phyloP scores from a whole-genome alignment of 2,113 vertebrate genomes.

The Phalacrocorax carbo region DNA sequence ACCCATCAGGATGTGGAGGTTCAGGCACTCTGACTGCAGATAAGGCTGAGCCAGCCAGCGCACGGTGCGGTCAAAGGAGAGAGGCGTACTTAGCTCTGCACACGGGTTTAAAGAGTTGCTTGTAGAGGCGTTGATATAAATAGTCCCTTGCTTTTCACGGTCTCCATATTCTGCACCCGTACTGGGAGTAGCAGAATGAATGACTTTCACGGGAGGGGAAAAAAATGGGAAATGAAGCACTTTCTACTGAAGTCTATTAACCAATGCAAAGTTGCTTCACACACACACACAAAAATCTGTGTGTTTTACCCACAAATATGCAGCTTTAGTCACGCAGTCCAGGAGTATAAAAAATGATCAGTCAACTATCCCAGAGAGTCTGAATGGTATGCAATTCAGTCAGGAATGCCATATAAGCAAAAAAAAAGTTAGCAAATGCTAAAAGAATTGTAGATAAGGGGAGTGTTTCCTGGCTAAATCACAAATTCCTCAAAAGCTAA shows the following conservation, averaged over 20 bases:
- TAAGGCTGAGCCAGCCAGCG: neutral
- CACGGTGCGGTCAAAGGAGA: neutral
- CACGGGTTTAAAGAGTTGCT: neutral
- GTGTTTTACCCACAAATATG: neutral
- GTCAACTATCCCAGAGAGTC: rapidly evolving
- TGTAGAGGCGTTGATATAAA: neutral
- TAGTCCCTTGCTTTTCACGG: neutral
- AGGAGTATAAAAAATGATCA: neutral
- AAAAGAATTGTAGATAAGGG: neutral
- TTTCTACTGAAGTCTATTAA: neutral
- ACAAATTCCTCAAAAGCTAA: neutral
- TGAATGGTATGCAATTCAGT: neutral
- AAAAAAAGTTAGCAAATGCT: neutral
- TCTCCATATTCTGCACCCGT: neutral
- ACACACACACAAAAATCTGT: too few relatives aligned
- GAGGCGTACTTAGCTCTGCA: neutral
- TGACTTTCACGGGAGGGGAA: neutral
- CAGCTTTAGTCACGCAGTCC: neutral
- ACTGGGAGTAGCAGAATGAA: neutral
- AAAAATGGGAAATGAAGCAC: neutral
- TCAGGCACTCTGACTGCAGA: neutral
- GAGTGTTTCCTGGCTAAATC: neutral
- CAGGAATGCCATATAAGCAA: neutral
- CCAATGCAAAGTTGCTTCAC: neutral
- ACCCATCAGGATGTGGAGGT: neutral